Evolutionary conservation across 2,113 vertebrate genomes (phyloP), one percentile per base, ranked within the genome.

Genomic region (Etia nguti): DNA sequence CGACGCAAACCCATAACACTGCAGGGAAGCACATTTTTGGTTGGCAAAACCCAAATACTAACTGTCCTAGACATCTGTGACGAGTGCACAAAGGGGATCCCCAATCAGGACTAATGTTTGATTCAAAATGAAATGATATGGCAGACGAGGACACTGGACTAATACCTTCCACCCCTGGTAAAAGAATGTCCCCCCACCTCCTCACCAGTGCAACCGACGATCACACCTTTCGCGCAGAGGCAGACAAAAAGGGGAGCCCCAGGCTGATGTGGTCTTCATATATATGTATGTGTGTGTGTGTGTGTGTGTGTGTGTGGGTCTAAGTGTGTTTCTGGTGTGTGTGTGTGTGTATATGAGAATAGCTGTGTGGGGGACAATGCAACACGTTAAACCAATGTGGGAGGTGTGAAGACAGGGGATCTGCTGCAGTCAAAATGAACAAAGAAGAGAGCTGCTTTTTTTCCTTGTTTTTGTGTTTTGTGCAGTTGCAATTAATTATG

Each of bases 351-450:
- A 31, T 80, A 57, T 38, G 83, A 86, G 85, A 77, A 81, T 88
- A 83, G 88, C 88, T 85, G 90, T 90, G 92, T 92, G 92, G 92
- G 93, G 92, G 93, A 94, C 93, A 95, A 94, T 96, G 93, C 90
- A 86, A 94, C 94, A 92, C 90, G 84, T 93, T 91, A 91, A 89
- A 93, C 75, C 86, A 89, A 84, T 84, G 94, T 96, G 92, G 95
- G 94, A 96, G 94, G 95, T 96, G 95, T 94, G 94, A 95, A 93
- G 87, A 94, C 90, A 68, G 92, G 90, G 91, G 89, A 92, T 93
- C 92, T 94, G 94, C 88, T 92, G 91, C 88, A 94, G 92, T 94
- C 92, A 87, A 92, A 93, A 93, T 91, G 93, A 95, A 93, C 91
- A 92, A 91, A 92, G 87, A 88, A 82, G 87, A 92, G 90, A 92